These are phyloP conservation scores for Uria aalge DNA, from an alignment of 2,113 vertebrate genomes.

Conservation along the genomic window DNA sequence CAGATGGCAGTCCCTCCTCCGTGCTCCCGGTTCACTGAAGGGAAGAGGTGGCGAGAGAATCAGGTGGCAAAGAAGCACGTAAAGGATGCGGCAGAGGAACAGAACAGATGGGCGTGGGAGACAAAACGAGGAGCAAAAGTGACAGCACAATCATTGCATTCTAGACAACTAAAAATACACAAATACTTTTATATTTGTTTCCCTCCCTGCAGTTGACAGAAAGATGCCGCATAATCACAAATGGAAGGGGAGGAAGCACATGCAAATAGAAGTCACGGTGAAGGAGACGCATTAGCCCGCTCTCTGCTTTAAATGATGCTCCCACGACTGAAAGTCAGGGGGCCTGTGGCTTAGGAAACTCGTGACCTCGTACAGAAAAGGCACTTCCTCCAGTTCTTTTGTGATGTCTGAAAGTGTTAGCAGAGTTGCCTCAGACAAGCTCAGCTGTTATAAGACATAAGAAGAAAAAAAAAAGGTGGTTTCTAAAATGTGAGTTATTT, in stretches of 20 bases:
- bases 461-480: not conserved
- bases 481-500: not conserved
- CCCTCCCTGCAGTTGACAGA: not conserved
- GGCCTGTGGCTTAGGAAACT: not conserved
- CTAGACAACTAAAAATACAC: conserved; percentile 64
- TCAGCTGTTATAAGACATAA: not conserved
- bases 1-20: not conserved
- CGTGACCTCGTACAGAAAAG: not conserved
- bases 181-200: conserved; percentile 58
- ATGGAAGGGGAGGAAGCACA: not conserved
- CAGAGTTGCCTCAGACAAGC: not conserved
- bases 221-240: not conserved
- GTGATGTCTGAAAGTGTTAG: not conserved
- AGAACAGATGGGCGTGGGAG: conserved; percentile 57
- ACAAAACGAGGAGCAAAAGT: conserved; percentile 4
- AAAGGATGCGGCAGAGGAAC: conserved; percentile 1
- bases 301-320: not conserved
- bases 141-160: conserved; percentile 52
- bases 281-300: rapidly evolving
- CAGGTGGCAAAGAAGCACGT: not conserved
- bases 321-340: not conserved
- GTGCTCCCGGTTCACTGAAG: not conserved
- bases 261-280: not conserved
- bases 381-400: not conserved
- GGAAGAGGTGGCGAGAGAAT: not conserved